These are phyloP conservation scores for Cephus rjabovi DNA, from an alignment of 2,888 invertebrate species.

Conservation along the genomic window DNA sequence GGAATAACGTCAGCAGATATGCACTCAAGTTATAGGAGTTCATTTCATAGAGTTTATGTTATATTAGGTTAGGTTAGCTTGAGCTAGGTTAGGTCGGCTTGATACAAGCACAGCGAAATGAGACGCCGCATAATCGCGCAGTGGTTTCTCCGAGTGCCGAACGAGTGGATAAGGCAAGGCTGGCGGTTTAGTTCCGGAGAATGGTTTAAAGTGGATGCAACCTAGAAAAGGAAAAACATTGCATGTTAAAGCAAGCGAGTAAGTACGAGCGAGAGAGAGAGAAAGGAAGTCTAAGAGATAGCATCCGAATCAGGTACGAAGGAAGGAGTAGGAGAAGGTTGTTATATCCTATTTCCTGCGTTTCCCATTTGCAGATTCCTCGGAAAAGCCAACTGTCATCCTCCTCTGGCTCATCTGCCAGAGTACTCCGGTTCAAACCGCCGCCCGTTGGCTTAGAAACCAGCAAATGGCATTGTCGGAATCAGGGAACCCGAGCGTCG, in stretches of 20 bases:
- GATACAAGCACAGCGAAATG: background rate
- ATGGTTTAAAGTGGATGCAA: background rate
- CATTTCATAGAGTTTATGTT: background rate
- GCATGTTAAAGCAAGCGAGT: background rate
- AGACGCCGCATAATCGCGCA: background rate
- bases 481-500: background rate
- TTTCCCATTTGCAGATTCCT: slow-evolving; percentile 24
- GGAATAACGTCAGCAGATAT: background rate
- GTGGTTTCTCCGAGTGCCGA: background rate
- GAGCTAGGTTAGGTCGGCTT: background rate
- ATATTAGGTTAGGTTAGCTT: background rate
- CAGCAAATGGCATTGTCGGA: background rate
- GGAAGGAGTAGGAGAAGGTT: slow-evolving; percentile 24
- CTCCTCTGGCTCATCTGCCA: background rate
- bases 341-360: slow-evolving; percentile 27
- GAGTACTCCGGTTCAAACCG: background rate
- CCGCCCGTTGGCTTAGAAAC: background rate
- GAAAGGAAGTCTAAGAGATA: background rate
- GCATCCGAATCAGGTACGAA: slow-evolving; percentile 5
- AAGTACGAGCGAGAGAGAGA: background rate
- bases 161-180: background rate
- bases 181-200: background rate
- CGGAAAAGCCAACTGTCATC: slow-evolving; percentile 11
- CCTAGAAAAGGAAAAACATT: background rate
- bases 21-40: background rate